phyloP scores from a whole-genome alignment of 2,888 invertebrate genomes.

The Tetragnatha montana region DNA sequence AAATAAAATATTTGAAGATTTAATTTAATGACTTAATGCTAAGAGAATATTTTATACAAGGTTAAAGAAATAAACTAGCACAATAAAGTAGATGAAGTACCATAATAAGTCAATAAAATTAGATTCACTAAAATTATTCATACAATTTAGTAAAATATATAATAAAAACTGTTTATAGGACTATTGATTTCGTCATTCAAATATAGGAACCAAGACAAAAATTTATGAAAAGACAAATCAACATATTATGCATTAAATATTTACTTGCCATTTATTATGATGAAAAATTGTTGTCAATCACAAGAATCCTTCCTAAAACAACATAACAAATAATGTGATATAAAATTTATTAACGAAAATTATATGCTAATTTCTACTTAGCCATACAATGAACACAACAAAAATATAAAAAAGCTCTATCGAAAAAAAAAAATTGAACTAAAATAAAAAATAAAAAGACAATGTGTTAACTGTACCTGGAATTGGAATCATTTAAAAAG shows the following conservation, averaged over 20 bases:
- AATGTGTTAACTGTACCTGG: no score
- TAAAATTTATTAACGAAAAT: background rate
- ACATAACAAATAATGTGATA: background rate
- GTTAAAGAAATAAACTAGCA: no score
- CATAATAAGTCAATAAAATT: no score
- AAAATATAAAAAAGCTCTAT: background rate
- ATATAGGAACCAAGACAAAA: background rate
- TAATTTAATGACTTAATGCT: no score
- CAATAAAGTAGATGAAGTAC: no score
- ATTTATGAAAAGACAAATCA: background rate
- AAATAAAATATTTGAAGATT: no score
- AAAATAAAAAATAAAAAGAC: background rate
- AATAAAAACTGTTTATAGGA: no score
- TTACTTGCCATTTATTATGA: conserved; percentile 28
- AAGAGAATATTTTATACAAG: no score
- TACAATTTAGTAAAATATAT: no score
- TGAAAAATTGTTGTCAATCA: conserved; percentile 23
- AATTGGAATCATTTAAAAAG: no score
- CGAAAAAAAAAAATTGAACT: background rate
- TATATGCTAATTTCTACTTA: background rate
- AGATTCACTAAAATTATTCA: no score
- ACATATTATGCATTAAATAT: background rate
- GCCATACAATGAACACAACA: background rate
- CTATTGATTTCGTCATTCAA: no score
- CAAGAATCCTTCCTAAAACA: conserved; percentile 19